phyloP scores from a whole-genome alignment of 1,140 invertebrate genomes.

The Zophobas atratus region DNA sequence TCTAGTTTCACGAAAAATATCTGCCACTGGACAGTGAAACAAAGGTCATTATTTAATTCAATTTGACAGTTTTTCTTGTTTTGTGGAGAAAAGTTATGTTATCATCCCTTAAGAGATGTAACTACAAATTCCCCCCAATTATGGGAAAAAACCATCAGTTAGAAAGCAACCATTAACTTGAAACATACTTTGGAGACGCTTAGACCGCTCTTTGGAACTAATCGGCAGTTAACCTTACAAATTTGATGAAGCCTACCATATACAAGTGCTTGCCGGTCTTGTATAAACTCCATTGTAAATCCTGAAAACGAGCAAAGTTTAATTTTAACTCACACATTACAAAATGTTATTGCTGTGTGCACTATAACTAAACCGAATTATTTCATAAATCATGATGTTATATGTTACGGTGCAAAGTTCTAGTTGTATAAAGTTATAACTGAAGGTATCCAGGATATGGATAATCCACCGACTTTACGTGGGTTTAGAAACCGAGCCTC shows the following conservation, averaged over 20 bases:
- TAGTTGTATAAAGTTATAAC: background rate
- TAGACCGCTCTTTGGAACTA: slow-evolving; percentile 10
- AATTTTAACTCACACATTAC: background rate
- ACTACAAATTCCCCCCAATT: slow-evolving; percentile 12
- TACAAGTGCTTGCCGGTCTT: background rate
- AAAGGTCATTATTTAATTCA: too few species aligned
- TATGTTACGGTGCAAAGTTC: background rate
- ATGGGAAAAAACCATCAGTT: background rate
- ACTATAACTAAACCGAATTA: slow-evolving; percentile 1
- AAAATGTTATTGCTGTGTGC: background rate
- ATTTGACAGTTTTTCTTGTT: too few species aligned
- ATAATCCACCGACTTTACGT: slow-evolving; percentile 18
- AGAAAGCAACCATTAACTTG: background rate
- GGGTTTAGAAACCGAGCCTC: slow-evolving; percentile 4
- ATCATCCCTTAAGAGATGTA: background rate
- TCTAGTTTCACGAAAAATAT: too few species aligned
- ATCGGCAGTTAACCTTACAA: slow-evolving; percentile 18
- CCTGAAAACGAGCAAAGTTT: slow-evolving; percentile 1
- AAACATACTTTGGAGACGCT: slow-evolving; percentile 1
- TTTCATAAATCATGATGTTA: slow-evolving; percentile 26
- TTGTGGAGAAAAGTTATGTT: too few species aligned
- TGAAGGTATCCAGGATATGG: slow-evolving; percentile 6
- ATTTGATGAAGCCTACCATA: slow-evolving; percentile 12
- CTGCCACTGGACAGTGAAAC: too few species aligned
- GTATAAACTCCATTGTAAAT: background rate